Evolutionary conservation across 2,113 vertebrate species (phyloP).

Genomic region (Danionella cerebrum): DNA sequence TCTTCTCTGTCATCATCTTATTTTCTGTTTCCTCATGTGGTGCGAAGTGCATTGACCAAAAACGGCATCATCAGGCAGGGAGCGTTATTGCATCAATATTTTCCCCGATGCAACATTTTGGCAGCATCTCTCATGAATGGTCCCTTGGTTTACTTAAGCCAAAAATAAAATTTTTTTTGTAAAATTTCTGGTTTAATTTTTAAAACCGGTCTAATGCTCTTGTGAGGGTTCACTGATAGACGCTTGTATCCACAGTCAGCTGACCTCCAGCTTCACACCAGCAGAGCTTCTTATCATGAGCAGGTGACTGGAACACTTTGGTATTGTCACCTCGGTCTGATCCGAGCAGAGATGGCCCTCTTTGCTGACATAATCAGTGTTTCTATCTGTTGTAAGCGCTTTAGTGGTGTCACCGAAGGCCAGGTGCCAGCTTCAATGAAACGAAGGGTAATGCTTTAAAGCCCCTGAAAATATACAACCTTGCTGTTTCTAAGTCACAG

Average conservation of each 20-base stretch:
- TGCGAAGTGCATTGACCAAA: no score
- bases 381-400: constrained; percentile 65
- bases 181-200: no score
- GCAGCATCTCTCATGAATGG: no score
- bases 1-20: no score
- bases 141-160: no score
- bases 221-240: background rate
- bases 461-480: constrained; percentile 60
- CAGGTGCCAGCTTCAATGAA: constrained; percentile 60
- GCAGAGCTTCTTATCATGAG: constrained; percentile 40
- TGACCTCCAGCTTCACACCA: constrained; percentile 15
- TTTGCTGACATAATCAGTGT: constrained; percentile 63
- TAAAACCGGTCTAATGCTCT: no score
- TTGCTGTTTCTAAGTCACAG: constrained; percentile 47
- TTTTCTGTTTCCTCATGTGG: no score
- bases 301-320: constrained; percentile 51
- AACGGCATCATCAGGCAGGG: no score
- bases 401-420: constrained; percentile 67
- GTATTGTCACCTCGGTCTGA: constrained; percentile 64
- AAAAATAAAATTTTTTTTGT: no score
- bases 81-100: no score
- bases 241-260: background rate
- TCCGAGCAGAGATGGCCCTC: constrained; percentile 62
- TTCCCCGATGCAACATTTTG: no score
- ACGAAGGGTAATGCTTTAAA: constrained; percentile 49